Base-by-base conservation (phyloP, 2,888 invertebrate species). In the Hyalella azteca region DNA sequence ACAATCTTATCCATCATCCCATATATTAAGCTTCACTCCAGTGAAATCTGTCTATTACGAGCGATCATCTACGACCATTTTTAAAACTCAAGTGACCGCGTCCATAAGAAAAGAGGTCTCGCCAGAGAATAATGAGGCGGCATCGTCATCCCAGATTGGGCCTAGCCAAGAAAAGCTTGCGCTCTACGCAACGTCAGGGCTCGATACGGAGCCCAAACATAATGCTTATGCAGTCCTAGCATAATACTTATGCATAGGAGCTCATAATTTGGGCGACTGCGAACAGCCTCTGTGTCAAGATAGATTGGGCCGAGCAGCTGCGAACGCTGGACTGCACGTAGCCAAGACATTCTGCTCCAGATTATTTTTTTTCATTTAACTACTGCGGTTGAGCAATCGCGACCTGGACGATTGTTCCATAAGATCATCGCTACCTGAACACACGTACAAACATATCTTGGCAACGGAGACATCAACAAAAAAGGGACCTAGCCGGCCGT, bases 391-490 rank as follows among this genome's bases (percentile, higher is more conserved):
- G 66, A 7, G 66, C 66, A 66, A 66, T n/a, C 7, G 0, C 36
- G 66, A 66, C 66, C 66, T 36, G 66, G 32, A 2, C 39, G 66
- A 66, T 66, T 29, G 66, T 15, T 22, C 66, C 66, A 15, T 66
- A 66, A 29, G 36, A 29, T 66, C 36, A 66, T 22, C 36, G 29
- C 66, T 11, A 19, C 66, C n/a, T n/a, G n/a, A n/a, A n/a, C n/a
- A n/a, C n/a, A n/a, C n/a, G n/a, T n/a, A n/a, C n/a, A n/a, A n/a
- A n/a, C n/a, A n/a, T n/a, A n/a, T n/a, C n/a, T n/a, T n/a, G n/a
- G n/a, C n/a, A n/a, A n/a, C n/a, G n/a, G n/a, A n/a, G n/a, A n/a
- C n/a, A n/a, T n/a, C n/a, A n/a, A n/a, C n/a, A n/a, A n/a, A n/a
- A n/a, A n/a, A n/a, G n/a, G n/a, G n/a, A n/a, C n/a, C n/a, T n/a